Conservation (phyloP, 2,888 invertebrate species). For the Drosophila mercatorum region DNA sequence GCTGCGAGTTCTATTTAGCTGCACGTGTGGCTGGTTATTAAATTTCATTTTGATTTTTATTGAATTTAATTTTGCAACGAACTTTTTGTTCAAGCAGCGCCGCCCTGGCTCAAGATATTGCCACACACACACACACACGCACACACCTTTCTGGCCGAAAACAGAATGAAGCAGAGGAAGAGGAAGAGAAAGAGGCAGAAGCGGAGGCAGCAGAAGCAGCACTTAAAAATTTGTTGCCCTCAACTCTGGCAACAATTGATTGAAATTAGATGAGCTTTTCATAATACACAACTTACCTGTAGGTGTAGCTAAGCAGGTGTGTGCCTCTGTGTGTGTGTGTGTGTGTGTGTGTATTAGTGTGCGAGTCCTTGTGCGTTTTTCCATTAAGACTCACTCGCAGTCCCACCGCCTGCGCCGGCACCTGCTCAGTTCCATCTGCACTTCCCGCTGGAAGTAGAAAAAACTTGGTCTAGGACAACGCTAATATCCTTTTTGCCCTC, state of each 20-base stretch:
- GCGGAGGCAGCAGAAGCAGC: constrained; percentile 33
- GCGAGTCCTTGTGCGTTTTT: constrained; percentile 41
- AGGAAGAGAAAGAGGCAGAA: background rate
- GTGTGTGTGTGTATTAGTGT: constrained; percentile 5
- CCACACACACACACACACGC: background rate
- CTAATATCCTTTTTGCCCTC: constrained; percentile 63
- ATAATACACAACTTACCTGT: constrained; percentile 68
- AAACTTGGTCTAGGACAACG: constrained; percentile 36
- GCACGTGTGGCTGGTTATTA: constrained; percentile 32
- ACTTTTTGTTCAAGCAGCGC: constrained; percentile 11
- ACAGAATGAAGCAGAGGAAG: constrained; percentile 27
- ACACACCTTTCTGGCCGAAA: constrained; percentile 6
- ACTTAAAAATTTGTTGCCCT: constrained; percentile 54
- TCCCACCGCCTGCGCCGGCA: background rate
- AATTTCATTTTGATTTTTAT: constrained; percentile 55
- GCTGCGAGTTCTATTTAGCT: constrained; percentile 1
- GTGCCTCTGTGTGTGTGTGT: background rate
- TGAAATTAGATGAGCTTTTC: constrained; percentile 82
- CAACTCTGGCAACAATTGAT: constrained; percentile 74
- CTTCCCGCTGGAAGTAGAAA: constrained; percentile 6
- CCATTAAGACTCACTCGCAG: constrained; percentile 39
- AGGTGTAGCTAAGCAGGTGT: constrained; percentile 5
- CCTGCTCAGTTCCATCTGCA: constrained; percentile 4
- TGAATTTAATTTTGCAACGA: constrained; percentile 31
- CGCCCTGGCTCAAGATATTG: background rate